A percentile compares a stretch with the other conserved stretches of the same genome.
Evolutionary conservation across 1,140 invertebrate species (phyloP).

Genomic region (Drosophila orosa): DNA sequence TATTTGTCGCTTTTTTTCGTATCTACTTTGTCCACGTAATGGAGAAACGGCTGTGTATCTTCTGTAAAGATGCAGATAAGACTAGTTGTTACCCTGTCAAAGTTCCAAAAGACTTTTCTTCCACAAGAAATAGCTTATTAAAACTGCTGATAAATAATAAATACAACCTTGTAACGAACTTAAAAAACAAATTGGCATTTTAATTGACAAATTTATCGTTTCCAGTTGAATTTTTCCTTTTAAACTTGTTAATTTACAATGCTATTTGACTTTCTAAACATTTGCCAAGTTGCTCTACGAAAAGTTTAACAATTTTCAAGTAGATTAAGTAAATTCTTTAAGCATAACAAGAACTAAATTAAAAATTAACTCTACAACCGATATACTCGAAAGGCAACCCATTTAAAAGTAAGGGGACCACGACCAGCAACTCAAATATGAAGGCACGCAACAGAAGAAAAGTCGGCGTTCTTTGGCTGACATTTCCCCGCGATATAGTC

Average conservation of each 20-base stretch:
- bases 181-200: too few species aligned
- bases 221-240: background rate
- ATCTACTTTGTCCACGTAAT: slow-evolving; percentile 7
- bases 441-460: slow-evolving; percentile 17
- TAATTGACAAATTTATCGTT: background rate
- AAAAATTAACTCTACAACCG: background rate
- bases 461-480: slow-evolving; percentile 39
- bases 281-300: background rate
- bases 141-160: background rate
- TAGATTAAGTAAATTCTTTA: background rate
- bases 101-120: background rate
- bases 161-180: background rate
- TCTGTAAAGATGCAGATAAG: background rate
- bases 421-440: background rate
- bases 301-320: background rate
- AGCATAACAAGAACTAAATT: background rate
- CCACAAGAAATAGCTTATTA: background rate
- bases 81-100: slow-evolving; percentile 3
- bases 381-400: slow-evolving; percentile 10
- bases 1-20: slow-evolving; percentile 8
- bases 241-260: background rate
- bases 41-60: background rate
- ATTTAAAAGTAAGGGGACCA: slow-evolving; percentile 7
- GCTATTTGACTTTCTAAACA: background rate
- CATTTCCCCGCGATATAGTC: slow-evolving; percentile 14